Percentiles rank a stretch among this genome's conserved stretches.
Evolutionary conservation across 1,140 invertebrate species (phyloP).

Genomic region (Hydropsyche tenuis): DNA sequence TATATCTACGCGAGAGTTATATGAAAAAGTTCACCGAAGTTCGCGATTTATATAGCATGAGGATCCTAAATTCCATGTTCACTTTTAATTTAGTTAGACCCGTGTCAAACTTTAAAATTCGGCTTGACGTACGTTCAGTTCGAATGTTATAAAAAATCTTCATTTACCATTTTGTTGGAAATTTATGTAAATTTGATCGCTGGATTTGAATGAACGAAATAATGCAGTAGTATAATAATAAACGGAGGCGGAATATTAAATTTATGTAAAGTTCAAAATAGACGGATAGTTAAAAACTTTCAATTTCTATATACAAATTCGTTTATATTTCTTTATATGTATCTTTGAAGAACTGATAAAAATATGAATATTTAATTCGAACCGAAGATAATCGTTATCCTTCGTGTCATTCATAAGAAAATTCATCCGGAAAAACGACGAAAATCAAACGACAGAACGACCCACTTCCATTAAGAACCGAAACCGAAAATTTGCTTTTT

Average conservation of each 20-base stretch:
- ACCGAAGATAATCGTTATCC: neutral
- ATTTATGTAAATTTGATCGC: too few species aligned
- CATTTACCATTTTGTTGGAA: too few species aligned
- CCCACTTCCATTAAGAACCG: too few species aligned
- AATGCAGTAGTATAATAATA: too few species aligned
- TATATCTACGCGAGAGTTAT: neutral
- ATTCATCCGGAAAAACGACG: neutral
- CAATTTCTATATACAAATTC: too few species aligned
- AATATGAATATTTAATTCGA: constrained; percentile 2
- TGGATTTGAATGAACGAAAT: too few species aligned
- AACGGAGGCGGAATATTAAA: too few species aligned
- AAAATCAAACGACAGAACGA: constrained; percentile 1
- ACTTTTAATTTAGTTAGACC: neutral
- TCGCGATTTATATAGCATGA: neutral
- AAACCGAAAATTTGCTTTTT: too few species aligned
- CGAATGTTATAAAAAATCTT: too few species aligned
- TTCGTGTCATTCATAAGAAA: neutral
- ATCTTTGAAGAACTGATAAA: neutral
- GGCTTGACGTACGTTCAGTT: neutral
- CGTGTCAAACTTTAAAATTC: constrained; percentile 10
- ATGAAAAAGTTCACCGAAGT: neutral
- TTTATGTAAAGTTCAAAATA: too few species aligned
- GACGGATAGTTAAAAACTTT: too few species aligned
- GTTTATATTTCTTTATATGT: too few species aligned
- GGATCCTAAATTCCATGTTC: neutral